Base-by-base conservation (phyloP, 2,888 invertebrate genomes). In the Stegana nigrithorax region DNA sequence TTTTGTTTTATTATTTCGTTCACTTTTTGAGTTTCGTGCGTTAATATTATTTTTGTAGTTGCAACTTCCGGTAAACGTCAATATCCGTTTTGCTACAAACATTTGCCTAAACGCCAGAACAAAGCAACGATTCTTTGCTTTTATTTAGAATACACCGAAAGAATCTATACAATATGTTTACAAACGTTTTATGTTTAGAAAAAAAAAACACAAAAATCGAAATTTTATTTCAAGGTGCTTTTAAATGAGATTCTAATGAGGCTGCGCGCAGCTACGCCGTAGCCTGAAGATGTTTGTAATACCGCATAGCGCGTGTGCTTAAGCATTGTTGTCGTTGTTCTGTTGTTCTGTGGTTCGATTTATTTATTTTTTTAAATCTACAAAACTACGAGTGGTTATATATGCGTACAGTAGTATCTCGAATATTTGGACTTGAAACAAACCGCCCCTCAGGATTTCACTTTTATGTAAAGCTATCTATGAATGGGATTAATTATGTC, bases 161-260 rank as follows among this genome's bases (percentile, higher is more conserved):
- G n/a, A n/a, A n/a, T n/a, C n/a, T n/a, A n/a, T n/a, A n/a, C n/a
- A n/a, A n/a, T n/a, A n/a, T n/a, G n/a, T 45, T 47, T 63, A 50
- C 62, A 51, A 63, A 61, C 47, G 62, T 12, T 69, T 62, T 66
- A 65, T 60, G 4, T 25, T 42, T 39, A 42, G 21, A 50, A 4
- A n/a, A 25, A 25, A 25, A 23, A 2, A 50, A 26, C 25, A 10
- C 17, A 39, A 39, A 39, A 36, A 36, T 36, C 4, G 10, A 4
- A n/a, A 14, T 17, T 6, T 10, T 14, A 12, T 42, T 44, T 69
- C 76, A 76, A 76, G 76, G 76, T 78, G 71, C 68, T 67, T 50
- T 44, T 53, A 68, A 68, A 65, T 67, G 29, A 66, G 60, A 64
- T 61, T 64, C 60, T 64, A 68, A 66, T 67, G 57, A 58, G 50